Conservation (phyloP, 2,797 vertebrate species). For the Manis javanica region DNA sequence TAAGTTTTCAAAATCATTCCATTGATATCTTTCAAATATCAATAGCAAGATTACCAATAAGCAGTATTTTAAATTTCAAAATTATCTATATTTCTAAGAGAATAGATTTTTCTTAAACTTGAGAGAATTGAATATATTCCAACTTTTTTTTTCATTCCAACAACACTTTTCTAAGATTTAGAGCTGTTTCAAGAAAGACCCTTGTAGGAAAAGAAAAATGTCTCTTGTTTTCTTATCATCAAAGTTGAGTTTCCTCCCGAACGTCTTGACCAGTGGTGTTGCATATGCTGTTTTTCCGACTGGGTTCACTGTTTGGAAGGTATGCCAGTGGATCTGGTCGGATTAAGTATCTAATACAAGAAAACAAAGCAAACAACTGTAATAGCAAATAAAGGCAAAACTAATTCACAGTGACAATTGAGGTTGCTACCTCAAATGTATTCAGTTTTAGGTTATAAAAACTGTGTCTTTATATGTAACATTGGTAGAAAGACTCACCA, state of each 20-base stretch:
- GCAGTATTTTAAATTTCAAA: constrained; percentile 57
- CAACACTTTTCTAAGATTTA: constrained; percentile 59
- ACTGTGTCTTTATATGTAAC: not conserved
- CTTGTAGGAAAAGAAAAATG: constrained; percentile 68
- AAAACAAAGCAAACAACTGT: constrained; percentile 32
- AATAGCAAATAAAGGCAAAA: not conserved
- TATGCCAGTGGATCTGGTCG: constrained; percentile 90
- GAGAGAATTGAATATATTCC: constrained; percentile 69
- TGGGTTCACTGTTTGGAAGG: constrained; percentile 85
- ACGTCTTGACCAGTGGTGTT: constrained; percentile 85
- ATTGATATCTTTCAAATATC: constrained; percentile 56
- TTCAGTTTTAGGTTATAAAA: not conserved
- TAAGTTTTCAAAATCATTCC: constrained; percentile 56
- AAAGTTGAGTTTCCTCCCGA: constrained; percentile 90
- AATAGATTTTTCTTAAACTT: constrained; percentile 57
- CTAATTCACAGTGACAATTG: not conserved
- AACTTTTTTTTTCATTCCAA: constrained; percentile 32
- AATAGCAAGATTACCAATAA: constrained; percentile 31
- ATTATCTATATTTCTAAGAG: constrained; percentile 65
- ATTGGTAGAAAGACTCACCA: not conserved
- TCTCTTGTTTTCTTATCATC: constrained; percentile 79
- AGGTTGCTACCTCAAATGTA: not conserved
- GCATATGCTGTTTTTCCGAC: constrained; percentile 87
- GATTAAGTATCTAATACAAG: constrained; percentile 89
- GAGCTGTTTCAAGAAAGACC: constrained; percentile 77